Conservation (phyloP, 2,888 invertebrate genomes). For the Phrixothrix hirtus region DNA sequence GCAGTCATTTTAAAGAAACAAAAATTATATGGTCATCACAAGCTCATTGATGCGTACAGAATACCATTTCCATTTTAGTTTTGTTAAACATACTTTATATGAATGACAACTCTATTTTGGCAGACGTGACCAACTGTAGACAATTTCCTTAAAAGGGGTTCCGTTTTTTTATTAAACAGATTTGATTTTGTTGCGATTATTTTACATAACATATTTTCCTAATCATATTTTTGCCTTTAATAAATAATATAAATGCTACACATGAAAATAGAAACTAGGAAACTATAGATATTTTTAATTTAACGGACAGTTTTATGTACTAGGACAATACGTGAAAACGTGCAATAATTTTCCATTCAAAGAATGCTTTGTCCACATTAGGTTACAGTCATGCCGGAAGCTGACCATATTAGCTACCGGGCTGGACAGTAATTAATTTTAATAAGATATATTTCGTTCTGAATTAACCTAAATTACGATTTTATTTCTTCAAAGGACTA, state of each 20-base stretch:
- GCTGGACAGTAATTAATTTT: no score
- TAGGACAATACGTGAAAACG: slow-evolving; percentile 34
- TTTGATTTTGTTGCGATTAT: slow-evolving; percentile 2
- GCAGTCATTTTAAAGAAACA: slow-evolving; percentile 15
- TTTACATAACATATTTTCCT: slow-evolving; percentile 1
- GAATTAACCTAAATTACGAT: no score
- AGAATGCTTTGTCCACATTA: slow-evolving; percentile 35
- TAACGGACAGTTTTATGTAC: slow-evolving; percentile 15
- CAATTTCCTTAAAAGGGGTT: slow-evolving; percentile 18
- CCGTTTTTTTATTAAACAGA: background rate
- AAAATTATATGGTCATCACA: slow-evolving; percentile 25
- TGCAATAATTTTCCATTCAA: slow-evolving; percentile 33
- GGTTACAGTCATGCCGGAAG: slow-evolving; percentile 38
- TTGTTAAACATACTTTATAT: slow-evolving; percentile 24
- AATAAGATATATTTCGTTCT: no score
- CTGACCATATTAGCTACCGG: slow-evolving; percentile 34
- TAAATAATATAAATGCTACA: background rate
- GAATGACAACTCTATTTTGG: slow-evolving; percentile 35
- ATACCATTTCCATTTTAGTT: slow-evolving; percentile 31
- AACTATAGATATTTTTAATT: slow-evolving; percentile 20
- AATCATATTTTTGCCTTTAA: background rate
- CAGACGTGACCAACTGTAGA: slow-evolving; percentile 26
- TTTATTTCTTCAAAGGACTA: no score
- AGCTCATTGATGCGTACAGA: slow-evolving; percentile 33
- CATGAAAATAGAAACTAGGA: background rate